phyloP scores from a whole-genome alignment of 1,140 invertebrate species.

The Atopsyche davidsoni region DNA sequence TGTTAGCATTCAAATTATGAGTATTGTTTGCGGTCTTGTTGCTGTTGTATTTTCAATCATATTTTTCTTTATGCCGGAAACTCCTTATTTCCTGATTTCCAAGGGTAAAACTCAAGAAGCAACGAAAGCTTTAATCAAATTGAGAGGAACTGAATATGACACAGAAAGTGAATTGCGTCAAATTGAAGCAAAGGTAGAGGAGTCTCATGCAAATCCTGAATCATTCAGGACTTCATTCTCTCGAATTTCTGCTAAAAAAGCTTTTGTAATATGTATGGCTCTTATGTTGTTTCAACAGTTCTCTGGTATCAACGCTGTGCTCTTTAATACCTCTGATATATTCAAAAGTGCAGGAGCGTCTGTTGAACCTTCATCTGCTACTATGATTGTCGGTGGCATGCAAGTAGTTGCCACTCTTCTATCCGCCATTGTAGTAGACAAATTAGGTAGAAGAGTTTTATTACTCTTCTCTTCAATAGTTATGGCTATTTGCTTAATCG shows the following conservation, averaged over 20 bases:
- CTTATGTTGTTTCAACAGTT: conserved; percentile 84
- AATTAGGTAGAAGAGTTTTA: conserved; percentile 64
- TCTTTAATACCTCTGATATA: conserved; percentile 72
- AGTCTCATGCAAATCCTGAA: conserved; percentile 43
- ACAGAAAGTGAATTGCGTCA: conserved; percentile 54
- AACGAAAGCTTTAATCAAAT: conserved; percentile 52
- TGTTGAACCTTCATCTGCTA: conserved; percentile 50
- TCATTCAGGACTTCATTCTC: conserved; percentile 53
- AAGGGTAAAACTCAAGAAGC: conserved; percentile 59
- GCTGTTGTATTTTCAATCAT: conserved; percentile 60
- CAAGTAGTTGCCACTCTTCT: conserved; percentile 67
- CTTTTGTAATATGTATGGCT: conserved; percentile 64
- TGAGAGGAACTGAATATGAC: conserved; percentile 62
- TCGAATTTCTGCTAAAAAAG: conserved; percentile 57
- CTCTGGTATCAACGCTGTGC: conserved; percentile 78
- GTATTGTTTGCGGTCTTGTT: conserved; percentile 58
- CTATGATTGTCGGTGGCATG: conserved; percentile 73
- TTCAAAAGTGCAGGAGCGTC: conserved; percentile 58
- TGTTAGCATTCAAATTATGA: conserved; percentile 54
- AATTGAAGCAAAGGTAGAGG: conserved; percentile 53
- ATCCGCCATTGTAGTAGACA: conserved; percentile 70
- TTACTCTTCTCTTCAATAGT: conserved; percentile 56
- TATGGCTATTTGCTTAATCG: conserved; percentile 56
- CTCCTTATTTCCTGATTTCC: conserved; percentile 55
- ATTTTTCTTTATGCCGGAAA: conserved; percentile 76